A percentile compares a stretch with the other conserved stretches of the same genome.
These are phyloP conservation scores for Oenanthe oenanthe DNA, from an alignment of 2,113 vertebrate species.

Conservation along the genomic window DNA sequence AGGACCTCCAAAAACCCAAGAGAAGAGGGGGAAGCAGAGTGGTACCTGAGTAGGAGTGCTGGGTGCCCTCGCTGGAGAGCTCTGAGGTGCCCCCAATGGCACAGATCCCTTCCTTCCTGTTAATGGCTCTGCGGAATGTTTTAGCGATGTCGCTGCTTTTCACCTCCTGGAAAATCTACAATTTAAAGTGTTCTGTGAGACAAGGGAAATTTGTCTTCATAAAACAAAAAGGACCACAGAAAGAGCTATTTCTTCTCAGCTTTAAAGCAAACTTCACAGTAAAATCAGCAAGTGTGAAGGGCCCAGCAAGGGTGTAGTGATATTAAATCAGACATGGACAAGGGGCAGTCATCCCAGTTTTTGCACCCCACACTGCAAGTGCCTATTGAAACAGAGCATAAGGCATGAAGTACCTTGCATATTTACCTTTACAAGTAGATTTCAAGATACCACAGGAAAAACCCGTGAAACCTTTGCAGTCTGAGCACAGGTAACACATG, in stretches of 20 bases:
- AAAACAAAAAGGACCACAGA: neutral
- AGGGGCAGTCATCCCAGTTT: neutral
- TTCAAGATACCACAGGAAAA: neutral
- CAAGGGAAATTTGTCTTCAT: neutral
- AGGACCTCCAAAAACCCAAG: neutral
- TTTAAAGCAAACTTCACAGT: neutral
- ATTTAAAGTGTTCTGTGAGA: slow-evolving; percentile 45
- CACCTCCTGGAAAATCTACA: slow-evolving; percentile 87
- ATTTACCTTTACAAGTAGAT: neutral
- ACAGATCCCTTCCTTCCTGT: slow-evolving; percentile 91
- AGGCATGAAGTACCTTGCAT: neutral
- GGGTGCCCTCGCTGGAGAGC: slow-evolving; percentile 89
- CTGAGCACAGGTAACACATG: neutral
- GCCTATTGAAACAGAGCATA: neutral
- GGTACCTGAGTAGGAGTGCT: slow-evolving; percentile 89
- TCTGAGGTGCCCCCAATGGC: slow-evolving; percentile 90
- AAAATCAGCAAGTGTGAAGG: neutral
- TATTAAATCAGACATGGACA: neutral
- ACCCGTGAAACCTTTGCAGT: neutral
- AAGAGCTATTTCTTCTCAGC: neutral
- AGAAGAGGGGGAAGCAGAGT: neutral
- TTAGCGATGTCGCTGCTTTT: slow-evolving; percentile 85
- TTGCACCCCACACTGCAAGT: neutral
- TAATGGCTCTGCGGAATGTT: slow-evolving; percentile 88
- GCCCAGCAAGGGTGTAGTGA: neutral